A percentile compares a stretch with the other conserved stretches of the same genome.
phyloP scores from a whole-genome alignment of 1,140 invertebrate species.

The Vollenhovia emeryi region DNA sequence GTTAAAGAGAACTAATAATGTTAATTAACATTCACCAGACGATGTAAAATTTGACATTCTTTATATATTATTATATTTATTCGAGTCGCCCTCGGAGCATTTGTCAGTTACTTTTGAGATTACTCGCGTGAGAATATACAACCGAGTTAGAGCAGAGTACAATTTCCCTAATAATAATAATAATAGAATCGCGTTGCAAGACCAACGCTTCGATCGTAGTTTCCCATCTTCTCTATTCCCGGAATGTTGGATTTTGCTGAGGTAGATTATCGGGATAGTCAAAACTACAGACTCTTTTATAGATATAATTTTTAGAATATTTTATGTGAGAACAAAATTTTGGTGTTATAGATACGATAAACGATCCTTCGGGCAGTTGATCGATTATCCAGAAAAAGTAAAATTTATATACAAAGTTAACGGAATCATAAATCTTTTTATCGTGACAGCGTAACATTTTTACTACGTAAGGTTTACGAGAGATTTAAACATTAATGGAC shows the following conservation, averaged over 20 bases:
- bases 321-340: not conserved
- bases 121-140: conserved; percentile 23
- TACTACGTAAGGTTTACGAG: not conserved
- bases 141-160: conserved; percentile 22
- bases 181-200: conserved; percentile 1
- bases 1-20: not conserved
- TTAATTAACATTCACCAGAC: no score
- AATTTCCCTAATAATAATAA: conserved; percentile 23
- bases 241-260: conserved; percentile 5
- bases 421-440: not conserved
- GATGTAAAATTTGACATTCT: not conserved
- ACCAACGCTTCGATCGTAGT: conserved; percentile 2
- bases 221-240: not conserved
- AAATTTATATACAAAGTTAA: not conserved
- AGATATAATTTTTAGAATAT: conserved; percentile 22
- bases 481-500: not conserved
- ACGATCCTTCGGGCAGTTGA: not conserved
- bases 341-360: not conserved
- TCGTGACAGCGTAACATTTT: not conserved
- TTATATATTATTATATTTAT: not conserved
- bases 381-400: not conserved
- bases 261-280: not conserved
- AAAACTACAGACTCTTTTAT: not conserved
- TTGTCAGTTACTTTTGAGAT: conserved; percentile 40
- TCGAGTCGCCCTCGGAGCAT: not conserved